Evolutionary conservation across 1,140 invertebrate species (phyloP).

Genomic region (Orchestia grillus): DNA sequence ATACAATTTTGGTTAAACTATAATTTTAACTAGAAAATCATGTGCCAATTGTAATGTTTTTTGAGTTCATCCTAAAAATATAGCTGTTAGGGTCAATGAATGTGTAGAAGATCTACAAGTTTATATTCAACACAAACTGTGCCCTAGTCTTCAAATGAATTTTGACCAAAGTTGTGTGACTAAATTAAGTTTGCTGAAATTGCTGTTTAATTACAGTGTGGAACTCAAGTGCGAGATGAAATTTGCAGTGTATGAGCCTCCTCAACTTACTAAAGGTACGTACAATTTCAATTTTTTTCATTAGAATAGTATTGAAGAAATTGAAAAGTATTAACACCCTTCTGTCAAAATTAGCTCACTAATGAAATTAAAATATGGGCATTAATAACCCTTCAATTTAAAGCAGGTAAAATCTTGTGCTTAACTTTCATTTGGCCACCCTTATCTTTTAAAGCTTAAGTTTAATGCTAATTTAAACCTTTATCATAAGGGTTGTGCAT

Average conservation of each 20-base stretch:
- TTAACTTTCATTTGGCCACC: too few species aligned
- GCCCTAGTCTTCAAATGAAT: neutral
- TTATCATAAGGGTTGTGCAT: too few species aligned
- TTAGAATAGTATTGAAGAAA: neutral
- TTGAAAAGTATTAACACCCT: too few species aligned
- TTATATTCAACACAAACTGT: neutral
- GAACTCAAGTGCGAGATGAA: conserved; percentile 91
- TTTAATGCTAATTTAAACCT: too few species aligned
- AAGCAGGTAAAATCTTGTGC: too few species aligned
- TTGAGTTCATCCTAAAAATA: neutral
- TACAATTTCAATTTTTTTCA: conserved; percentile 65
- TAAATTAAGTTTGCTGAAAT: neutral
- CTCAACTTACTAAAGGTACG: conserved; percentile 77
- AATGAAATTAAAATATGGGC: too few species aligned
- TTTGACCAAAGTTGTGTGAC: neutral
- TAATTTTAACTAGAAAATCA: too few species aligned
- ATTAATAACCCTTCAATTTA: too few species aligned
- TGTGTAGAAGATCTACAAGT: neutral
- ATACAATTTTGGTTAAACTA: too few species aligned
- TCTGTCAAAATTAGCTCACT: neutral
- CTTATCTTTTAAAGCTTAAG: too few species aligned
- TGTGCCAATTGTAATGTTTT: neutral
- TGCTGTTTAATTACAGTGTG: conserved; percentile 74
- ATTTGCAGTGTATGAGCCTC: conserved; percentile 91
- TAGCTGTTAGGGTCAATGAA: neutral